phyloP scores from a whole-genome alignment of 2,797 vertebrate species.

The Fundulus diaphanus region DNA sequence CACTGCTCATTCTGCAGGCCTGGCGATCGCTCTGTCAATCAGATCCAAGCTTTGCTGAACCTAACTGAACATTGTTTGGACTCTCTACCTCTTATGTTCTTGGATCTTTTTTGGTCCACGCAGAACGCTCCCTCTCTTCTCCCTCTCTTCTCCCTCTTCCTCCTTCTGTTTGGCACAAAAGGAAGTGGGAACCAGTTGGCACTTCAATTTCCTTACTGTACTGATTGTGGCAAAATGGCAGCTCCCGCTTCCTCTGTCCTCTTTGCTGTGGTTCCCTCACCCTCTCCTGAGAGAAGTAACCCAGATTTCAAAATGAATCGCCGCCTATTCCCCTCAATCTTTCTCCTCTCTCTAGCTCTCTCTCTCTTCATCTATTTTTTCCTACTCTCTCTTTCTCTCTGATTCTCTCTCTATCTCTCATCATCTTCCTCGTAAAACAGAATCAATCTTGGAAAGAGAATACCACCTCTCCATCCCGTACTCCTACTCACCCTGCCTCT shows the following conservation, averaged over 20 bases:
- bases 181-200: conserved; percentile 63
- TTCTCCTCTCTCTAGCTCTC: conserved; percentile 50
- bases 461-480: conserved; percentile 76
- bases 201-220: conserved; percentile 52
- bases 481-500: conserved; percentile 76
- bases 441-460: conserved; percentile 86
- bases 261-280: conserved; percentile 72
- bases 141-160: conserved; percentile 7
- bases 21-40: conserved; percentile 44
- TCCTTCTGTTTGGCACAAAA: conserved; percentile 48
- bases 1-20: conserved; percentile 49
- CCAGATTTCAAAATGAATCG: conserved; percentile 86
- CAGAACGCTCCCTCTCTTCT: conserved; percentile 15
- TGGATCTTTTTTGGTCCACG: conserved; percentile 37
- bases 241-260: conserved; percentile 67
- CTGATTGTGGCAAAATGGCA: conserved; percentile 74
- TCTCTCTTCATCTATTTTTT: conserved; percentile 27
- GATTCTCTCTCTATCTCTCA: conserved; percentile 56
- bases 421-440: conserved; percentile 78
- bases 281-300: conserved; percentile 86
- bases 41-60: conserved; percentile 20
- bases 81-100: conserved; percentile 13
- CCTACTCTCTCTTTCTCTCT: conserved; percentile 38
- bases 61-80: conserved; percentile 17
- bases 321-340: conserved; percentile 75